Base-by-base conservation (phyloP, 2,113 vertebrate genomes). In the Felis chaus region DNA sequence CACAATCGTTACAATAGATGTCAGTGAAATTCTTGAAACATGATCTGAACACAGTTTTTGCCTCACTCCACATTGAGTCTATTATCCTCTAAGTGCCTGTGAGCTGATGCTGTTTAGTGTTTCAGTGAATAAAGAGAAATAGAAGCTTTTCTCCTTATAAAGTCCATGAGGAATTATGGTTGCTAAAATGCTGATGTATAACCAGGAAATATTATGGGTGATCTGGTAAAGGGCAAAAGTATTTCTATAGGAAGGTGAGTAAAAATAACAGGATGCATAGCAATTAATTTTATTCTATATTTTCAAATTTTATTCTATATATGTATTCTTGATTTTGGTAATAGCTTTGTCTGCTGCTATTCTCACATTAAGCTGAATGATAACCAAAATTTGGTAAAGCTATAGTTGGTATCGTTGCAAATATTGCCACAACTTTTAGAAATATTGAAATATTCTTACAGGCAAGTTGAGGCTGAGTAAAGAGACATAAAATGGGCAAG, bases 21-120 rank as follows among this genome's bases (percentile, higher is more conserved):
- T 86, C 95, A 68, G 12, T 1, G 2, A 91, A 91, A 95, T 85
- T 50, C 76, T 81, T 41, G 83, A 97, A 89, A 98, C 85, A 98
- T 87, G 98, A 96, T 73, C 4, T 66, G 48, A 94, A 97, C n/a
- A 9, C 21, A 92, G 11, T 94, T 79, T 86, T 88, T 80, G 9
- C 25, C 25, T 96, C 50, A 73, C 25, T 36, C 36, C 19, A 80
- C 5, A n/a, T 3, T 23, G 3, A 66, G 5, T 71, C 16, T n/a
- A 12, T 53, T 84, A 65, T 85, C 7, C 33, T 93, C 4, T 80
- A 88, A 78, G 23, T 71, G 14, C 25, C 84, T 69, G n/a, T 78
- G 19, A 94, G 3, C 63, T 57, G 19, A 57, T 91, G 9, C 16
- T 41, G 83, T 86, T 82, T 48, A 83, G 18, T 39, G 63, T 10